Base-by-base conservation (phyloP, 2,113 vertebrate genomes). In the Himantopus leucocephalus region DNA sequence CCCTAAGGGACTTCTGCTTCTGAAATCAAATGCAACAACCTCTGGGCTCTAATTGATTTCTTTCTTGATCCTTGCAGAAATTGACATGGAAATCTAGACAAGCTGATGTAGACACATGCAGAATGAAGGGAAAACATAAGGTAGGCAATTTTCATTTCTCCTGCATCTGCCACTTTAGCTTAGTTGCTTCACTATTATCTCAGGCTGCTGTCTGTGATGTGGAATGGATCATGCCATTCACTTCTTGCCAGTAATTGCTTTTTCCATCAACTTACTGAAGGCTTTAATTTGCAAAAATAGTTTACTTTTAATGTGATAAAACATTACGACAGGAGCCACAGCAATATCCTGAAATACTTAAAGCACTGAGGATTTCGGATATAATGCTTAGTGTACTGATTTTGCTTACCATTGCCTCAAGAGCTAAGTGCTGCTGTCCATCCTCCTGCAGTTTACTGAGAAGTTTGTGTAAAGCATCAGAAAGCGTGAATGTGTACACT, bases 121-220 rank as follows among this genome's bases (percentile, higher is more conserved):
- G 99, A 98, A 99, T 99, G 99, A 99, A 99, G 98, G 99, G 99
- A 60, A 99, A 99, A 96, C 99, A 99, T 97, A 99, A 99, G 99
- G 99, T 99, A 98, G 60, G 94, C 92, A 94, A 97, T 98, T 97
- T 97, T 94, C 94, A 94, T 98, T 97, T 97, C 92, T 98, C 91
- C 68, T 75, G 75, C 83, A 94, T 80, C 97, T 98, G 97, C 97
- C 97, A 97, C 97, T 96, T 96, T 34, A 86, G 94, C 97, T 98
- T 98, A 98, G 82, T 77, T 95, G 92, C 90, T 96, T 97, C 94
- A 96, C 83, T 80, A 48, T 97, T 98, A 97, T 95, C 91, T 94
- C 62, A 29, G 62, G 56, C 94, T 66, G 9, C 77, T 94, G 84
- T 92, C 94, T 85, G 19, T 94, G 96, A 96, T 97, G 85, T 91